Conservation (phyloP, 2,797 vertebrate genomes). For the Neomorphus geoffroyi region DNA sequence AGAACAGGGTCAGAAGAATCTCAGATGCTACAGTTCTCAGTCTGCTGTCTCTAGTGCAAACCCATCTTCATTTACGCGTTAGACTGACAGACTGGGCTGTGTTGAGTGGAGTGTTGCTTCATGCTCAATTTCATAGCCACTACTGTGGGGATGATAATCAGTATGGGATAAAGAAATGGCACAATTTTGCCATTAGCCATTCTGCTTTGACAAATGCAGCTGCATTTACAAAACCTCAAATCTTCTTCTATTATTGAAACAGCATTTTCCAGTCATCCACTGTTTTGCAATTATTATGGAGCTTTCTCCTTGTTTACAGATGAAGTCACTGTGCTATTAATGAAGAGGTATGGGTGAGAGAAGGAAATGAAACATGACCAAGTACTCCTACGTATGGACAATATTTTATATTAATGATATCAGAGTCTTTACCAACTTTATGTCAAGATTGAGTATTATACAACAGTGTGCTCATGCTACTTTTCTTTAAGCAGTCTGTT, state of each 20-base stretch:
- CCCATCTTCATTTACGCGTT: neutral
- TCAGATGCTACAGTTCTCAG: neutral
- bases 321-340: neutral
- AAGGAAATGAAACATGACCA: neutral
- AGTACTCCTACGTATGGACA: neutral
- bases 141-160: neutral
- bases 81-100: neutral
- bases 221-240: neutral
- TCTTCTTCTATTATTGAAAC: neutral
- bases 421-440: neutral
- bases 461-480: neutral
- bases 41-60: neutral
- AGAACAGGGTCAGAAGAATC: neutral
- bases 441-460: neutral
- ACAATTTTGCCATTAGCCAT: neutral
- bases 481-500: neutral
- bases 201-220: neutral
- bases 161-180: neutral
- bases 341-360: neutral
- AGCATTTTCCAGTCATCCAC: neutral
- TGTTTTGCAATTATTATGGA: neutral
- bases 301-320: neutral
- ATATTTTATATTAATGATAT: neutral
- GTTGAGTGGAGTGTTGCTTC: neutral
- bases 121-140: neutral